phyloP scores from a whole-genome alignment of 2,888 invertebrate genomes.

The Caenorhabditis imperialis region DNA sequence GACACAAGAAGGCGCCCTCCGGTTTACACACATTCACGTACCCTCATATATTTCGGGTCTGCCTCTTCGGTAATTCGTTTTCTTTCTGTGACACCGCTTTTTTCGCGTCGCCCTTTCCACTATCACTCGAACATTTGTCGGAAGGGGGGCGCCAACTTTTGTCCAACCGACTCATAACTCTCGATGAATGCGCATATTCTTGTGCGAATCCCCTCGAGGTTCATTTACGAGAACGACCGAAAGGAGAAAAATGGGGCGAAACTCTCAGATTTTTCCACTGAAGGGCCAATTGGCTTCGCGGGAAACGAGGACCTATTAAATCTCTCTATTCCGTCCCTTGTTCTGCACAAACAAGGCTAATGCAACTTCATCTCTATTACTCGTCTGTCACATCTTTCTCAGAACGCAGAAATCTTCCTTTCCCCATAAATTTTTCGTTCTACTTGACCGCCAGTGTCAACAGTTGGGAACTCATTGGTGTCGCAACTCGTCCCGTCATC shows the following conservation, averaged over 20 bases:
- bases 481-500: too few relatives aligned
- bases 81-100: slow-evolving; percentile 51
- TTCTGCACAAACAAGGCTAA: slow-evolving; percentile 27
- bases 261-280: slow-evolving; percentile 47
- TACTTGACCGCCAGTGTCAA: background rate
- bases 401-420: background rate
- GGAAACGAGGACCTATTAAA: slow-evolving; percentile 47
- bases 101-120: background rate
- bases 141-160: background rate
- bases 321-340: slow-evolving; percentile 1
- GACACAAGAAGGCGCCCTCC: slow-evolving; percentile 28
- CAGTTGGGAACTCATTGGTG: too few relatives aligned
- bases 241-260: slow-evolving; percentile 4
- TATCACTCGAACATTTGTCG: slow-evolving; percentile 27
- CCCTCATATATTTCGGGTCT: slow-evolving; percentile 46
- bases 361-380: slow-evolving; percentile 20
- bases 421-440: slow-evolving; percentile 1
- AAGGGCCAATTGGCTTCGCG: slow-evolving; percentile 41
- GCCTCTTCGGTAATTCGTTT: slow-evolving; percentile 54
- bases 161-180: slow-evolving; percentile 48
- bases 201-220: slow-evolving; percentile 44
- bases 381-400: slow-evolving; percentile 25
- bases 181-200: slow-evolving; percentile 49
- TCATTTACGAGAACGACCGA: slow-evolving; percentile 54
- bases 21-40: slow-evolving; percentile 33